phyloP scores from a whole-genome alignment of 2,113 vertebrate genomes.

The Dryoscopus gambensis region DNA sequence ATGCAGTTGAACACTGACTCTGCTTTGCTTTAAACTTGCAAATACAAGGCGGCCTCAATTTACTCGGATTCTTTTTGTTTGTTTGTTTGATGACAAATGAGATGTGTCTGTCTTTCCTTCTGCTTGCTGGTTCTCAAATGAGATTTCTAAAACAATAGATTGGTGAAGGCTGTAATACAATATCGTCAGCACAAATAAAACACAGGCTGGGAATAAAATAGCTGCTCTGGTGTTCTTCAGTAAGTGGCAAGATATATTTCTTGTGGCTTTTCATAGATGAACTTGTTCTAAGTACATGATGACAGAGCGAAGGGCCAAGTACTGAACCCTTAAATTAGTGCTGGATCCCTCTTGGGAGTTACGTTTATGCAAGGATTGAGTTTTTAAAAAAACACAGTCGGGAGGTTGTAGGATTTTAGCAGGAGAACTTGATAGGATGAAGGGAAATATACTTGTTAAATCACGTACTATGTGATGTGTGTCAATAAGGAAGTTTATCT shows the following conservation, averaged over 20 bases:
- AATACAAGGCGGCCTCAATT: background rate
- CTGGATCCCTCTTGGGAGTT: background rate
- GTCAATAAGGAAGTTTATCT: background rate
- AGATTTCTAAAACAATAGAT: background rate
- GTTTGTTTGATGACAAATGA: background rate
- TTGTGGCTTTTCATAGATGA: background rate
- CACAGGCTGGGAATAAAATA: background rate
- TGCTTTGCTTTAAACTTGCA: background rate
- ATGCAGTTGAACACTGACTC: background rate
- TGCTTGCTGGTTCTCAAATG: background rate
- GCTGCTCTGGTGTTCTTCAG: background rate
- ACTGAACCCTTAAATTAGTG: background rate
- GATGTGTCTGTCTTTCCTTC: background rate
- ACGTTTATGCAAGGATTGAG: background rate
- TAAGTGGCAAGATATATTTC: background rate
- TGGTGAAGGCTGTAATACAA: background rate
- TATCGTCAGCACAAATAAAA: background rate
- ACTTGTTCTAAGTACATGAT: accelerated
- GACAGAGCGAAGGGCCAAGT: background rate
- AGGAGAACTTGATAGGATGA: background rate
- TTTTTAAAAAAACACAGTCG: background rate
- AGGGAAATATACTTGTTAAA: background rate
- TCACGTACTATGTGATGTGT: accelerated
- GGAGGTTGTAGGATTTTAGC: background rate
- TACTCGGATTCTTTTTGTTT: background rate